Percentiles rank a stretch among this genome's conserved stretches.
Evolutionary conservation across 2,888 invertebrate species (phyloP).

Genomic region (Marronus borbonicus): DNA sequence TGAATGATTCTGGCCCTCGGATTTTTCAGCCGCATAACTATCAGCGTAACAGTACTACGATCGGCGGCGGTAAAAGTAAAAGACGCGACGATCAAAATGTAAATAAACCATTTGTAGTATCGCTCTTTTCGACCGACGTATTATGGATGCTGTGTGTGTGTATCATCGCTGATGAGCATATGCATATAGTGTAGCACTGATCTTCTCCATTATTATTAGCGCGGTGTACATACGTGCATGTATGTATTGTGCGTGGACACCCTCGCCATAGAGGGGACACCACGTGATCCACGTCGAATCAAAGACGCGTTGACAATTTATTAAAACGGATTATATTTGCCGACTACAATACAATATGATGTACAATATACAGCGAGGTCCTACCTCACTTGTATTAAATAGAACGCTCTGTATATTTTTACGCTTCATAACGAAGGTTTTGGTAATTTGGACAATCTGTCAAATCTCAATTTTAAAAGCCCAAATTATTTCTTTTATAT

Average conservation of each 20-base stretch:
- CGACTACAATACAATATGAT: neutral
- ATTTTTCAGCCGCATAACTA: conserved; percentile 31
- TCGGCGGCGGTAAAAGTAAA: neutral
- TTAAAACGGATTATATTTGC: conserved; percentile 41
- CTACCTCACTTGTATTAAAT: too few species aligned
- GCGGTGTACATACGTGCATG: conserved; percentile 44
- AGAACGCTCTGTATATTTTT: too few species aligned
- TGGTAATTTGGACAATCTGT: too few species aligned
- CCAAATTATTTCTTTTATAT: too few species aligned
- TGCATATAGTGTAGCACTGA: conserved; percentile 47
- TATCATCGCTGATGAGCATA: conserved; percentile 19
- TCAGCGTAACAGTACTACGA: neutral
- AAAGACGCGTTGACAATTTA: conserved; percentile 46
- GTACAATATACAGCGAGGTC: neutral
- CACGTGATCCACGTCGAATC: conserved; percentile 58
- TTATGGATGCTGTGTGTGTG: conserved; percentile 20
- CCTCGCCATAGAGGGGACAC: conserved; percentile 60
- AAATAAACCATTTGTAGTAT: conserved; percentile 43
- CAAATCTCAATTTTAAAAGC: too few species aligned
- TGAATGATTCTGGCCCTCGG: neutral
- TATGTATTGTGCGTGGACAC: conserved; percentile 54
- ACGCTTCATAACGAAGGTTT: too few species aligned
- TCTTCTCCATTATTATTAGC: conserved; percentile 52
- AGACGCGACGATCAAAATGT: conserved; percentile 23
- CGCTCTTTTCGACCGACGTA: conserved; percentile 16